Conservation (phyloP, 1,140 invertebrate species). For the Drosophila subpulchrella region DNA sequence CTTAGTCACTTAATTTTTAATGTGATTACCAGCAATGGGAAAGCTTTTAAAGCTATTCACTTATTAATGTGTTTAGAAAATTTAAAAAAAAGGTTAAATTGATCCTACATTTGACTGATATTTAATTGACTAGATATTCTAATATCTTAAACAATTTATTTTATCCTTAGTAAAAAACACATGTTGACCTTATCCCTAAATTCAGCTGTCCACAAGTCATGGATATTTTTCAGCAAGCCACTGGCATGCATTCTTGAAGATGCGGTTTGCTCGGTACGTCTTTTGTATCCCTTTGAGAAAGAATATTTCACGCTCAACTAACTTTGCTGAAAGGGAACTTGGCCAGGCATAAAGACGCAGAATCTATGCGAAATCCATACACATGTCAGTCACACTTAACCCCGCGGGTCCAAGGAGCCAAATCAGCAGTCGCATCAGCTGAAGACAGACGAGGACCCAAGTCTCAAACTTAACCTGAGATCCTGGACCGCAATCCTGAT, state of each 20-base stretch:
- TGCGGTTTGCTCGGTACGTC: background rate
- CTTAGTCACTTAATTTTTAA: background rate
- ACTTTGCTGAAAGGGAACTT: conserved; percentile 59
- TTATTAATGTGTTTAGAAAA: no score
- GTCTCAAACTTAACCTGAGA: conserved; percentile 9
- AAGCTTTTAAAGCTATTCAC: no score
- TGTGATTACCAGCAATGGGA: no score
- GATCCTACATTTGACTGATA: no score
- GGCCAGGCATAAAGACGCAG: conserved; percentile 41
- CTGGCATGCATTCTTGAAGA: background rate
- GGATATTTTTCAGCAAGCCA: background rate
- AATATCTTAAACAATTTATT: background rate
- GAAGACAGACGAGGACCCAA: conserved; percentile 26
- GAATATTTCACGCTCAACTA: conserved; percentile 75
- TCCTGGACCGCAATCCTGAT: conserved; percentile 61
- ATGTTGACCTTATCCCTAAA: conserved; percentile 7
- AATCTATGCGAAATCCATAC: conserved; percentile 68
- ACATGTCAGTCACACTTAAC: conserved; percentile 82
- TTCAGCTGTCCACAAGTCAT: conserved; percentile 22
- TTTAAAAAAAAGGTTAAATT: no score
- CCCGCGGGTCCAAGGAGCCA: conserved; percentile 46
- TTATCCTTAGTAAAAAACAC: background rate
- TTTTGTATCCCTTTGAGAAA: conserved; percentile 34
- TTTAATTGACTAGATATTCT: no score
- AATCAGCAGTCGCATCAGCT: conserved; percentile 9